These are phyloP conservation scores for Parapsyche elsis DNA, from an alignment of 1,140 invertebrate genomes.

Conservation along the genomic window DNA sequence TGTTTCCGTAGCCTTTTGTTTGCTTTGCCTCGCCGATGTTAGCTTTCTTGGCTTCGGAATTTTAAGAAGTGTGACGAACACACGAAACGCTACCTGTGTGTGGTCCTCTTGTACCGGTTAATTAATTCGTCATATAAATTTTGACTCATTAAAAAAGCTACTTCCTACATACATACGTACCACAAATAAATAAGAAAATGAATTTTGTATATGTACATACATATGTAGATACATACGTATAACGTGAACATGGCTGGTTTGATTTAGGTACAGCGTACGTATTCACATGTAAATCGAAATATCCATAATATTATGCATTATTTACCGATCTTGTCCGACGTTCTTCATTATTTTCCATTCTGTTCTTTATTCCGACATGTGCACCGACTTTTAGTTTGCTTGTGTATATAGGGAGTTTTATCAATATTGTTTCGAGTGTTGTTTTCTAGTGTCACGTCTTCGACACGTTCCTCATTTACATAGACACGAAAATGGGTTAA, in stretches of 20 bases:
- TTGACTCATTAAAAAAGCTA: neutral
- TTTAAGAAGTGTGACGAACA: slow-evolving; percentile 12
- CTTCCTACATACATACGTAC: neutral
- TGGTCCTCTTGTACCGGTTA: neutral
- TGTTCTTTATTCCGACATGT: too few relatives aligned
- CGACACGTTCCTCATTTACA: slow-evolving; percentile 23
- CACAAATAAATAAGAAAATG: neutral
- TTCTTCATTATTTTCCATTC: too few relatives aligned
- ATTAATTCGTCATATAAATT: slow-evolving; percentile 21
- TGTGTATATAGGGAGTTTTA: neutral
- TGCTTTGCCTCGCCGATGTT: neutral
- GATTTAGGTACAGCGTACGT: too few relatives aligned
- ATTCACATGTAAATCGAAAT: too few relatives aligned
- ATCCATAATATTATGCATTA: too few relatives aligned
- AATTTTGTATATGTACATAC: neutral
- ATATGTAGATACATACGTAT: neutral
- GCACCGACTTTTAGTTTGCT: too few relatives aligned
- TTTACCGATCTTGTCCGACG: too few relatives aligned
- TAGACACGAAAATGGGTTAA: slow-evolving; percentile 10
- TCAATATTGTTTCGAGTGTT: slow-evolving; percentile 15
- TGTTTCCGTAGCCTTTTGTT: slow-evolving; percentile 9
- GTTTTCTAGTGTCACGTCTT: neutral
- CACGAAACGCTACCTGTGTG: neutral
- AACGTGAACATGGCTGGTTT: neutral
- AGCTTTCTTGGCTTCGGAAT: slow-evolving; percentile 18